Percentiles rank a stretch among this genome's conserved stretches.
phyloP scores from a whole-genome alignment of 1,140 invertebrate genomes.

The Leucophenga varia region DNA sequence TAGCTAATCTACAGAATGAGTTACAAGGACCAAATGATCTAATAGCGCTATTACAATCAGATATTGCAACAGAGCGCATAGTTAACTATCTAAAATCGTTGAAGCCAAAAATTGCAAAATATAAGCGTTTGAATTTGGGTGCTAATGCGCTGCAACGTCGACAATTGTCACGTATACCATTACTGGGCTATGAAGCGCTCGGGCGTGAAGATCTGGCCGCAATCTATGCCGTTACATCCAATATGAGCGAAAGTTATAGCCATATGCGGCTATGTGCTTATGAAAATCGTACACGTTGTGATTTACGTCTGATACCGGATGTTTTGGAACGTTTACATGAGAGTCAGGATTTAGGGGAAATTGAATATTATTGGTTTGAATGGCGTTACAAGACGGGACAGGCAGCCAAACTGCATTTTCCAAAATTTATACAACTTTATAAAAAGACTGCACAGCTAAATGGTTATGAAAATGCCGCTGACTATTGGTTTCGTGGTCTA shows the following conservation, averaged over 20 bases:
- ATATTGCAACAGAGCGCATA: slow-evolving; percentile 31
- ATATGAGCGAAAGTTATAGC: slow-evolving; percentile 39
- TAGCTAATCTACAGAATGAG: slow-evolving; percentile 35
- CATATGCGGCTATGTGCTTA: slow-evolving; percentile 37
- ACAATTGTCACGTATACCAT: slow-evolving; percentile 24
- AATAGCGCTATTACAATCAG: slow-evolving; percentile 26
- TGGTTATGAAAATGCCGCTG: slow-evolving; percentile 29
- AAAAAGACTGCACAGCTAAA: slow-evolving; percentile 39
- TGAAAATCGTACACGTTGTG: slow-evolving; percentile 31
- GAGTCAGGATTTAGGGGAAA: slow-evolving; percentile 32
- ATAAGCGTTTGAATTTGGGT: slow-evolving; percentile 21
- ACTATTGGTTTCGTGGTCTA: slow-evolving; percentile 43
- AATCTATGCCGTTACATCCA: slow-evolving; percentile 27
- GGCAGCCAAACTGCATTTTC: slow-evolving; percentile 25
- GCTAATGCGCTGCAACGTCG: slow-evolving; percentile 22
- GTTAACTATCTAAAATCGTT: slow-evolving; percentile 24
- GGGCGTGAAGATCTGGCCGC: slow-evolving; percentile 8
- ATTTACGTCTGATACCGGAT: slow-evolving; percentile 35
- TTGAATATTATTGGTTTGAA: slow-evolving; percentile 50
- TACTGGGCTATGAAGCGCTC: slow-evolving; percentile 31
- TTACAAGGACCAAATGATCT: slow-evolving; percentile 31
- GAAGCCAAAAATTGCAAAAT: slow-evolving; percentile 20
- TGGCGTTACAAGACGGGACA: slow-evolving; percentile 35
- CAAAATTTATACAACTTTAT: slow-evolving; percentile 42
- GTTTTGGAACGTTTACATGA: slow-evolving; percentile 34